phyloP scores from a whole-genome alignment of 2,797 vertebrate genomes.

The Pterois miles region DNA sequence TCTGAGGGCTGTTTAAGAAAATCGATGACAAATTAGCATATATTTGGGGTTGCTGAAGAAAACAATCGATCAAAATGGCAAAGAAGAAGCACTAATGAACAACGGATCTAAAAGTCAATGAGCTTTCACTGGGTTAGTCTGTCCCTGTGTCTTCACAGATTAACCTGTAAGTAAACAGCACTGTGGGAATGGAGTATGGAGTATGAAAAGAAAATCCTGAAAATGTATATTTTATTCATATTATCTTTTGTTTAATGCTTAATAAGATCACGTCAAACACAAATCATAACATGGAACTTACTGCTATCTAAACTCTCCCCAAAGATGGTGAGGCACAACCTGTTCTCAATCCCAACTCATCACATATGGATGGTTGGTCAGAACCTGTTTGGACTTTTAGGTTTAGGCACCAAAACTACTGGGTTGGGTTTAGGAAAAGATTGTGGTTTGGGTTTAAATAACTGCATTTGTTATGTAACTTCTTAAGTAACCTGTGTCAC shows the following conservation, averaged over 20 bases:
- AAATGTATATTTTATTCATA: not conserved
- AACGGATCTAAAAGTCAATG: slow-evolving; percentile 51
- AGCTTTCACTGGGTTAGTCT: slow-evolving; percentile 21
- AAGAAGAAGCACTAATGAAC: slow-evolving; percentile 53
- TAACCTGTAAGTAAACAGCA: slow-evolving; percentile 7
- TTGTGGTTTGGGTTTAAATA: too few species aligned
- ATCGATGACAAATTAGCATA: slow-evolving; percentile 60
- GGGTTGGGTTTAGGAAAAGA: too few species aligned
- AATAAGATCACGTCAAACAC: not conserved
- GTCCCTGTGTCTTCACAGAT: slow-evolving; percentile 17
- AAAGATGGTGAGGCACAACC: too few species aligned
- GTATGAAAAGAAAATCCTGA: not conserved
- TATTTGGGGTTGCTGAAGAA: slow-evolving; percentile 37
- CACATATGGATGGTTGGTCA: too few species aligned
- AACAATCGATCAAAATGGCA: slow-evolving; percentile 48
- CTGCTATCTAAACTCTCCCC: not conserved
- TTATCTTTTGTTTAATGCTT: not conserved
- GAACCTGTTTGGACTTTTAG: too few species aligned
- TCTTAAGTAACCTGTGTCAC: too few species aligned
- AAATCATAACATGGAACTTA: not conserved
- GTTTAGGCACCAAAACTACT: too few species aligned
- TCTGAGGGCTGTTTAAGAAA: slow-evolving; percentile 33
- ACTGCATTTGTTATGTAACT: too few species aligned
- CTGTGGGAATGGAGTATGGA: not conserved
- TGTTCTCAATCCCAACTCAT: too few species aligned